Conservation (phyloP, 2,888 invertebrate species). For the Monoplex corrugatus region DNA sequence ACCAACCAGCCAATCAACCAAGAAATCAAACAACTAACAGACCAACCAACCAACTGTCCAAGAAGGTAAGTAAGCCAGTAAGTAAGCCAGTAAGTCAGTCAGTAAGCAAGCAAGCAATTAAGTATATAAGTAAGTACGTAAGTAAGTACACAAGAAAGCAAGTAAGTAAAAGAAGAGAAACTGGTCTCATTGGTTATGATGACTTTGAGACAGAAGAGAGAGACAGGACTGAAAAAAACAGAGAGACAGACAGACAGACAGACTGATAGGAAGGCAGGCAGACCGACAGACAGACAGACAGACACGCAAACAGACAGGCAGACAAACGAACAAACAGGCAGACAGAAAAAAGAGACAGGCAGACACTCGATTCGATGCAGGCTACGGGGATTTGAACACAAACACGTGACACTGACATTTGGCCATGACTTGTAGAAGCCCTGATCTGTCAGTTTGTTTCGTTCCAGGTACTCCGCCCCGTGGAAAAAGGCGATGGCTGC, state of each 20-base stretch:
- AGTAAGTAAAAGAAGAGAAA: not conserved
- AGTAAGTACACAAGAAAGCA: not conserved
- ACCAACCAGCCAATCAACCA: not conserved
- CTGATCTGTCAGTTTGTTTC: conserved; percentile 69
- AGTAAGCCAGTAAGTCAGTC: not conserved
- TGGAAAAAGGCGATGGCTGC: conserved; percentile 78
- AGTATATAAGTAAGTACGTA: not conserved
- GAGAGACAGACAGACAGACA: not conserved
- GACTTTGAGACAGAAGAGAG: no score
- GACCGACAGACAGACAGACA: not conserved
- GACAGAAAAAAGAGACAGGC: not conserved
- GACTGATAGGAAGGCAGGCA: not conserved
- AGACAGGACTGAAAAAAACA: not conserved
- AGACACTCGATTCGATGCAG: no score
- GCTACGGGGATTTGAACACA: no score
- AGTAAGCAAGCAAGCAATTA: not conserved
- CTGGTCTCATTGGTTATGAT: no score
- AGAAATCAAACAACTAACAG: not conserved
- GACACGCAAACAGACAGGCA: not conserved
- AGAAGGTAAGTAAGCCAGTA: not conserved
- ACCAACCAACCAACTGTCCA: not conserved
- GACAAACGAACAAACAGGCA: not conserved
- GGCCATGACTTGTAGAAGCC: conserved; percentile 70
- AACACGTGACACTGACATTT: conserved; percentile 58
- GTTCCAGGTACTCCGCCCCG: conserved; percentile 77